Evolutionary conservation across 2,113 vertebrate species (phyloP).

Genomic region (Lipotes vexillifer): DNA sequence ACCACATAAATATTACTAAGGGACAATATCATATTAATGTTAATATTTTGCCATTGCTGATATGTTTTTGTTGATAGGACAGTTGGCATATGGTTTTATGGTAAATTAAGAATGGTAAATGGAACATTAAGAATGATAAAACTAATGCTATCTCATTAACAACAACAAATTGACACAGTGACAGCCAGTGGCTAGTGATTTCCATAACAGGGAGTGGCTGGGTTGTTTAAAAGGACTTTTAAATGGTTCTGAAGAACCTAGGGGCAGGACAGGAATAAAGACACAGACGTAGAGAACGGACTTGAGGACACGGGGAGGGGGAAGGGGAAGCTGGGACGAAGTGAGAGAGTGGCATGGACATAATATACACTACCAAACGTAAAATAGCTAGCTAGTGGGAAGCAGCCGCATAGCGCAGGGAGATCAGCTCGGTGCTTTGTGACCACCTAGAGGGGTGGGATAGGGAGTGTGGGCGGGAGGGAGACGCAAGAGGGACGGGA

Average conservation of each 20-base stretch:
- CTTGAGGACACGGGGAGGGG: too few species aligned
- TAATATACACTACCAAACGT: too few species aligned
- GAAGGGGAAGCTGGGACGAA: too few species aligned
- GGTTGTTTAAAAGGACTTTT: neutral
- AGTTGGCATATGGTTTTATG: neutral
- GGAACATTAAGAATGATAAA: conserved; percentile 30
- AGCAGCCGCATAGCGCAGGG: too few species aligned
- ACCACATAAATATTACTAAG: neutral
- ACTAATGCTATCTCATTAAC: neutral
- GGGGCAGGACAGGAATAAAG: too few species aligned
- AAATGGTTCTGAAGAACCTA: neutral
- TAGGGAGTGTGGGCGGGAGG: too few species aligned
- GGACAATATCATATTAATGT: neutral
- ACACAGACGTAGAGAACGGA: too few species aligned
- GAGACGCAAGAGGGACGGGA: too few species aligned
- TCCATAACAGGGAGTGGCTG: neutral
- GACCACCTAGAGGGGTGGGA: too few species aligned
- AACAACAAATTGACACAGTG: neutral
- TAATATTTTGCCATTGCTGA: neutral
- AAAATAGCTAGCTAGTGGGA: too few species aligned
- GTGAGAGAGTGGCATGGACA: too few species aligned
- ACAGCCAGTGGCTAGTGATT: neutral
- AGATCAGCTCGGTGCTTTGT: too few species aligned
- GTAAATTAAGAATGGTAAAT: conserved; percentile 34
- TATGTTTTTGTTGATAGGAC: neutral